Evolutionary conservation across 2,888 invertebrate genomes (phyloP).

Genomic region (Teleiodes luculella): DNA sequence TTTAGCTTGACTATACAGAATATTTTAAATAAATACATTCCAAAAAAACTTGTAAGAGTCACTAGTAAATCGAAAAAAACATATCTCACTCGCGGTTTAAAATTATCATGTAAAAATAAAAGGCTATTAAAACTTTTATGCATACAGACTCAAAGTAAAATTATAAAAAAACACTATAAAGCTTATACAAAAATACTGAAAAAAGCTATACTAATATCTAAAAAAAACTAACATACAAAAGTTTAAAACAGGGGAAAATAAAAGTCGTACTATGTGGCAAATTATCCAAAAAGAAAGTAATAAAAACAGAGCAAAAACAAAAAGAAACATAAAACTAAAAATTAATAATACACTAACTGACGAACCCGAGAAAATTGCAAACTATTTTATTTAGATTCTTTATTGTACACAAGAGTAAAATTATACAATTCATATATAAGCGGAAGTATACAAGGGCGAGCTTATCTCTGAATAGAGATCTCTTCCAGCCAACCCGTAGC

Average conservation of each 20-base stretch:
- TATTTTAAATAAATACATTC: background rate
- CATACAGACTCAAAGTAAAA: background rate
- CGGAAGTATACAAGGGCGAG: too few relatives aligned
- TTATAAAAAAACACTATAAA: background rate
- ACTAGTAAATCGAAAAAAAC: background rate
- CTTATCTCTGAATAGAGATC: too few relatives aligned
- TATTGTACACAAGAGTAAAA: too few relatives aligned
- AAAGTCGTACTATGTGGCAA: background rate
- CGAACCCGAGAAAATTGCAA: background rate
- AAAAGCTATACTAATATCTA: background rate
- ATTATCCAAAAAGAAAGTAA: background rate
- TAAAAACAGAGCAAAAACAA: background rate
- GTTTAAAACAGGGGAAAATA: background rate
- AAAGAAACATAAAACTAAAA: background rate
- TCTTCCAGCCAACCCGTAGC: too few relatives aligned
- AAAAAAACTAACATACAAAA: background rate
- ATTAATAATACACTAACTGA: background rate
- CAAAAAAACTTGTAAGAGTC: background rate
- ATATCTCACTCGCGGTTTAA: background rate
- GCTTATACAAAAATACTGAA: background rate
- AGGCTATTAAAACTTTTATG: background rate
- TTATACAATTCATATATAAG: too few relatives aligned
- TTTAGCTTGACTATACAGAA: background rate
- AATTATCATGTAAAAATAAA: background rate
- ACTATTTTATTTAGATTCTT: too few relatives aligned